These are phyloP conservation scores for Anastatus disparis DNA, from an alignment of 1,140 invertebrate species.

Conservation along the genomic window DNA sequence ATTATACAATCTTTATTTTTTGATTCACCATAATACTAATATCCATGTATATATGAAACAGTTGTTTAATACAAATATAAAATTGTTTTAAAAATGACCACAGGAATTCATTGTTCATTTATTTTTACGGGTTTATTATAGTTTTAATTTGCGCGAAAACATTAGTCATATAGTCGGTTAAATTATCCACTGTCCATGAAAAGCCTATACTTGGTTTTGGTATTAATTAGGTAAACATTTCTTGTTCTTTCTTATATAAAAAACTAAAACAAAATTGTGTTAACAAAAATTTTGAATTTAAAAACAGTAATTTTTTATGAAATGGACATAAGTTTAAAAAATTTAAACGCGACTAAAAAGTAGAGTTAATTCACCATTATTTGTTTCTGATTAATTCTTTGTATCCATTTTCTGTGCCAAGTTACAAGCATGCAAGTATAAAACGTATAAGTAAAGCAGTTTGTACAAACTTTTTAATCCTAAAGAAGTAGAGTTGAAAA, in stretches of 20 bases:
- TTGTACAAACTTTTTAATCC: too few relatives aligned
- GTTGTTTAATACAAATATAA: too few relatives aligned
- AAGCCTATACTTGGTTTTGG: constrained; percentile 83
- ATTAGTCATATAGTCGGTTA: constrained; percentile 47
- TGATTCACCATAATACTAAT: neutral
- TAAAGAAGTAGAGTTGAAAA: too few relatives aligned
- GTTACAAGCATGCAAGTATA: too few relatives aligned
- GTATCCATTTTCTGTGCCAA: too few relatives aligned
- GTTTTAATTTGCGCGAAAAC: neutral
- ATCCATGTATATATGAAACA: neutral
- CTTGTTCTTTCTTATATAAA: constrained; percentile 22
- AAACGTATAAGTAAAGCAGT: too few relatives aligned
- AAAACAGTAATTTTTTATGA: constrained; percentile 44
- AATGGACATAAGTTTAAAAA: constrained; percentile 80
- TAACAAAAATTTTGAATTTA: neutral
- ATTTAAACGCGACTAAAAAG: too few relatives aligned
- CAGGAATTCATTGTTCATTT: neutral
- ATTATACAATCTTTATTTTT: neutral
- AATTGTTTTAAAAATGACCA: neutral
- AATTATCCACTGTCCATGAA: constrained; percentile 61
- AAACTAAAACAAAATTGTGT: neutral
- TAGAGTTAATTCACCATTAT: constrained; percentile 75
- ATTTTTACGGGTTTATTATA: neutral
- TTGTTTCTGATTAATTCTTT: too few relatives aligned
- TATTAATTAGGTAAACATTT: constrained; percentile 85